Evolutionary conservation across 1,140 invertebrate genomes (phyloP).

Genomic region (Apis laboriosa): DNA sequence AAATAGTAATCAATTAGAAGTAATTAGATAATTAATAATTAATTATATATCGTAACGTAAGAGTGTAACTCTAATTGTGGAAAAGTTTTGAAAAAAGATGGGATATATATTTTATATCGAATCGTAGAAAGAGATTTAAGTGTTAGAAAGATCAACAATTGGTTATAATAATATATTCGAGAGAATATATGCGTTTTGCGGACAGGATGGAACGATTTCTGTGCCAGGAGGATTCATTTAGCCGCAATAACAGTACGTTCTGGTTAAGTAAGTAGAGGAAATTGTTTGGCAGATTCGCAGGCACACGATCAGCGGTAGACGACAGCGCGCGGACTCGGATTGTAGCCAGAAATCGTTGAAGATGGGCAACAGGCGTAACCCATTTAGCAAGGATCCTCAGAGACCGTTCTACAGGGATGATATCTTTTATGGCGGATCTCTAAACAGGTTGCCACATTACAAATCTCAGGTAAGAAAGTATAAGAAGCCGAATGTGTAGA

Average conservation of each 20-base stretch:
- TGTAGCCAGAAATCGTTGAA: conserved; percentile 77
- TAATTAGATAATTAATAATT: background rate
- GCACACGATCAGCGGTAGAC: conserved; percentile 83
- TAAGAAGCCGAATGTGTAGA: fast-evolving
- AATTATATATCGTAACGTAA: background rate
- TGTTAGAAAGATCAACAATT: background rate
- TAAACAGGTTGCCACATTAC: conserved; percentile 90
- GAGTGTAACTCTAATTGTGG: background rate
- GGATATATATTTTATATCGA: background rate
- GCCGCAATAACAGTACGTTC: conserved; percentile 25
- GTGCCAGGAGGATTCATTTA: conserved; percentile 33
- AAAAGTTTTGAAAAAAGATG: background rate
- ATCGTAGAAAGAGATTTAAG: background rate
- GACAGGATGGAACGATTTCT: too few relatives aligned
- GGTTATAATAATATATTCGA: background rate
- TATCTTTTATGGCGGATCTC: conserved; percentile 93
- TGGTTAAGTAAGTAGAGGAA: conserved; percentile 21
- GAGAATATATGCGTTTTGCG: background rate
- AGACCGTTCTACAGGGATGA: conserved; percentile 92
- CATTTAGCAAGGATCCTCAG: conserved; percentile 78
- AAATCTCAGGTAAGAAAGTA: conserved; percentile 83
- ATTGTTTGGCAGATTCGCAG: conserved; percentile 79
- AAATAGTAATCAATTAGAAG: background rate
- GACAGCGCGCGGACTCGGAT: conserved; percentile 78
- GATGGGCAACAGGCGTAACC: conserved; percentile 69